Base-by-base conservation (phyloP, 2,888 invertebrate species). In the Hipparchia semele region DNA sequence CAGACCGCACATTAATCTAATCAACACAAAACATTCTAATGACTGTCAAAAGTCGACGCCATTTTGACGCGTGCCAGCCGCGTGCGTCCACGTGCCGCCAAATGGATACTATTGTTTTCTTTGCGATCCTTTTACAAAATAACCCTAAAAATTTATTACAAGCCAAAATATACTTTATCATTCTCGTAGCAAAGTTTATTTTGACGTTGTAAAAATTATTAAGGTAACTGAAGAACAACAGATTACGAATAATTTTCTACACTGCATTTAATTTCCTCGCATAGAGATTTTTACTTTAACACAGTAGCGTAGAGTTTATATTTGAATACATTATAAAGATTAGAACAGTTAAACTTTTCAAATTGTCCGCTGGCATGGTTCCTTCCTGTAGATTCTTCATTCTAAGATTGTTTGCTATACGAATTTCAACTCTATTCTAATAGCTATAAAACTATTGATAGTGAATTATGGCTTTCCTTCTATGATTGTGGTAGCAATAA, bases 21-120 rank as follows among this genome's bases (percentile, higher is more conserved):
- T 85, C 80, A 84, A 83, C 84, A 85, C 84, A 84, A 85, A 84
- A 90, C 88, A 90, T 86, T 75, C 75, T 84, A 83, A 84, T 84
- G 85, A 81, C 81, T 82, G 85, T 81, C 83, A 83, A 82, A 80
- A 80, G 82, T 79, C 80, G 80, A 82, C 85, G 84, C 88, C 86
- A 86, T 84, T 75, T 76, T 78, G 84, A 80, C 89, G 87, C 90
- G 92, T 89, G 92, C 80, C 81, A 59, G 76, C 69, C 79, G 78
- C 80, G 80, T 80, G 79, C 70, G 74, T 73, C 71, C 80, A 74
- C 81, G 82, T 81, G 83, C 78, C 78, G 70, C 77, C 84, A 85
- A 86, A 86, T 85, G 84, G 85, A 82, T 80, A 80, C 79, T 79
- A 85, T 86, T 86, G 86, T 86, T 81, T 82, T 77, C 78, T 70